Conservation (phyloP, 53 echinoderm and acorn worm species). For the Stichopus horrens region DNA sequence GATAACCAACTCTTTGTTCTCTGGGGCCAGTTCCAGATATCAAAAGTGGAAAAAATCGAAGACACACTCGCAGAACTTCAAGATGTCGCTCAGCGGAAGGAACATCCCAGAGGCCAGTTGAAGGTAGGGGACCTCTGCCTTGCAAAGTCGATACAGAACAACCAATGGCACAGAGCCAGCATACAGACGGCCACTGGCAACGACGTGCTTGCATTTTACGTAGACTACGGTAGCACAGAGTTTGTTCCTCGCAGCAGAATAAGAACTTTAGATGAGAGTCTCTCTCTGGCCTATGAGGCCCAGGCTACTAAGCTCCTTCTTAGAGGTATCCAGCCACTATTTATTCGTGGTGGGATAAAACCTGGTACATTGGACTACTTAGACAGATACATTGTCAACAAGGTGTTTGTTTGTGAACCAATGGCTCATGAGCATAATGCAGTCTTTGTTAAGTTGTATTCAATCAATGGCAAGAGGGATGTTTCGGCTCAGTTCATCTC, state of each 20-base stretch:
- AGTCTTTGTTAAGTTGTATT: conserved; percentile 64
- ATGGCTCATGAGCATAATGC: conserved; percentile 39
- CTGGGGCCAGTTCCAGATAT: conserved; percentile 82
- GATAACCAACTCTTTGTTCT: conserved; percentile 62
- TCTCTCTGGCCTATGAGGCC: conserved; percentile 54
- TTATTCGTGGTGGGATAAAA: conserved; percentile 63
- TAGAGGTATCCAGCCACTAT: conserved; percentile 60
- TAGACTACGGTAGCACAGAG: conserved; percentile 95
- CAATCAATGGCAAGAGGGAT: conserved; percentile 55
- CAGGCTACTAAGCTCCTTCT: conserved; percentile 83
- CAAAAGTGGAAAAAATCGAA: conserved; percentile 62
- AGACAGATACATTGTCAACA: conserved; percentile 55
- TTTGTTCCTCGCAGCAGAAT: conserved; percentile 75
- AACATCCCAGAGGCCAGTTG: conserved; percentile 55
- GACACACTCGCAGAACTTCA: conserved; percentile 52
- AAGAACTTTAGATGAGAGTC: conserved; percentile 47
- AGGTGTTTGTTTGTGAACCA: conserved; percentile 57
- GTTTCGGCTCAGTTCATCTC: conserved; percentile 60
- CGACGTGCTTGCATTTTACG: conserved; percentile 88
- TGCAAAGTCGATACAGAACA: conserved; percentile 85
- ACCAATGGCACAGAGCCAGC: conserved; percentile 81
- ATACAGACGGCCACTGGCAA: conserved; percentile 84
- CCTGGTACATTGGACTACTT: conserved; percentile 68
- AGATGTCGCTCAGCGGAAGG: conserved; percentile 41
- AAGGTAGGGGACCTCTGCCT: conserved; percentile 69